Evolutionary conservation across 2,888 invertebrate genomes (phyloP).

Genomic region (Torymus tubicola): DNA sequence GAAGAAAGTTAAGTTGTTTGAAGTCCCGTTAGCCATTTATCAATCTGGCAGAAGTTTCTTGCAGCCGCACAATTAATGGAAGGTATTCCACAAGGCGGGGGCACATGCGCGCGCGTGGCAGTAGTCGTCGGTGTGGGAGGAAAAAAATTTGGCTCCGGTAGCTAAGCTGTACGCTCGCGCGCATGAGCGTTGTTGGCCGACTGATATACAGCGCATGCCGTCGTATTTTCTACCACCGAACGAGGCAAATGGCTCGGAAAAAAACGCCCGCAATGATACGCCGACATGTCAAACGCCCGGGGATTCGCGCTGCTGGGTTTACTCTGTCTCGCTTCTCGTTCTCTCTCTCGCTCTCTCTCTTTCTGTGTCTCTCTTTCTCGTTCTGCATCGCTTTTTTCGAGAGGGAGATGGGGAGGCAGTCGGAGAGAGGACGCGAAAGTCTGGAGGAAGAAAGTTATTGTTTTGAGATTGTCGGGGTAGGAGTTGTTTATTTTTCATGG

Average conservation of each 20-base stretch:
- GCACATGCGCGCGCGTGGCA: neutral
- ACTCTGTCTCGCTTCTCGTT: neutral
- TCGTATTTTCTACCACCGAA: slow-evolving; percentile 39
- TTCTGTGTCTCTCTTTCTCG: slow-evolving; percentile 4
- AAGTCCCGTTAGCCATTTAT: slow-evolving; percentile 58
- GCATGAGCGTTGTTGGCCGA: slow-evolving; percentile 44
- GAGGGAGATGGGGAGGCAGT: no score
- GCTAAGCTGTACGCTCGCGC: slow-evolving; percentile 1
- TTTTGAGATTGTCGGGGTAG: no score
- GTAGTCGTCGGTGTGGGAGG: neutral
- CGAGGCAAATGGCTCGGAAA: slow-evolving; percentile 56
- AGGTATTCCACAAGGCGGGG: slow-evolving; percentile 45
- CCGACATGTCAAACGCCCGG: slow-evolving; percentile 45
- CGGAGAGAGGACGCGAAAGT: no score
- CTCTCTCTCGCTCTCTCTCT: slow-evolving; percentile 24
- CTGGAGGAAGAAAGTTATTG: no score
- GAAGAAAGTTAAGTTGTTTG: slow-evolving; percentile 57
- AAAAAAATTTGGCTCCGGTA: slow-evolving; percentile 51
- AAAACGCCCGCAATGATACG: slow-evolving; percentile 47
- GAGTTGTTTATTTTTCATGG: no score
- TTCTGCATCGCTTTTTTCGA: no score
- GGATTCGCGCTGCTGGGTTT: neutral
- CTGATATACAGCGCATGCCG: slow-evolving; percentile 49
- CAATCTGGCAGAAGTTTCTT: slow-evolving; percentile 59
- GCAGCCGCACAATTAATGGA: slow-evolving; percentile 55